These are phyloP conservation scores for Aleiodes alternator DNA, from an alignment of 2,888 invertebrate genomes.

Conservation along the genomic window DNA sequence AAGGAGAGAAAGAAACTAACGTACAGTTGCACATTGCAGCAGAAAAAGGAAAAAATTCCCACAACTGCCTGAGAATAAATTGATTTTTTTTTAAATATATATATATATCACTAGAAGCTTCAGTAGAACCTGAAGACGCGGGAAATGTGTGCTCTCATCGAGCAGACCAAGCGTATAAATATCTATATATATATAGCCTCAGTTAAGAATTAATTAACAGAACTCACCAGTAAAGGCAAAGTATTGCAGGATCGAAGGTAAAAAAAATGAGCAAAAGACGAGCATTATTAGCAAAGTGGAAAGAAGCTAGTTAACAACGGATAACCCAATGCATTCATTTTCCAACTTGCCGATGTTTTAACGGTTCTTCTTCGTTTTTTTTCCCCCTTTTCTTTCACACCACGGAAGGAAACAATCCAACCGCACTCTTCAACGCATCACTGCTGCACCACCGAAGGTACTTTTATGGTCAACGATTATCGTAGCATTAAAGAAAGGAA, in stretches of 20 bases:
- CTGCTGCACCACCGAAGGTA: neutral
- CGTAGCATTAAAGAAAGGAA: neutral
- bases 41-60: neutral
- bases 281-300: constrained; percentile 64
- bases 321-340: constrained; percentile 6
- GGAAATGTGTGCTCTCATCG: constrained; percentile 25
- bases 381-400: neutral
- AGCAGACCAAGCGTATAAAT: neutral
- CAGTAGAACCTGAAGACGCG: constrained; percentile 16
- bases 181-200: constrained; percentile 12
- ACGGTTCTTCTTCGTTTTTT: neutral
- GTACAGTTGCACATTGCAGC: neutral
- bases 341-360: constrained; percentile 26
- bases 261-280: constrained; percentile 38
- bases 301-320: constrained; percentile 9
- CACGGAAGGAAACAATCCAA: constrained; percentile 13
- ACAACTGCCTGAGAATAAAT: constrained; percentile 26
- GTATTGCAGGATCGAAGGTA: constrained; percentile 58
- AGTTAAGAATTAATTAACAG: constrained; percentile 65
- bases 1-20: neutral
- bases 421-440: constrained; percentile 23
- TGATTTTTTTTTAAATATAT: constrained; percentile 1
- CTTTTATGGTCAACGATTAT: constrained; percentile 19
- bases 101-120: too few species aligned
- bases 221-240: constrained; percentile 45